Evolutionary conservation across 2,888 invertebrate genomes (phyloP), one percentile per base, ranked within the genome.

Genomic region (Epistrophe grossulariae): DNA sequence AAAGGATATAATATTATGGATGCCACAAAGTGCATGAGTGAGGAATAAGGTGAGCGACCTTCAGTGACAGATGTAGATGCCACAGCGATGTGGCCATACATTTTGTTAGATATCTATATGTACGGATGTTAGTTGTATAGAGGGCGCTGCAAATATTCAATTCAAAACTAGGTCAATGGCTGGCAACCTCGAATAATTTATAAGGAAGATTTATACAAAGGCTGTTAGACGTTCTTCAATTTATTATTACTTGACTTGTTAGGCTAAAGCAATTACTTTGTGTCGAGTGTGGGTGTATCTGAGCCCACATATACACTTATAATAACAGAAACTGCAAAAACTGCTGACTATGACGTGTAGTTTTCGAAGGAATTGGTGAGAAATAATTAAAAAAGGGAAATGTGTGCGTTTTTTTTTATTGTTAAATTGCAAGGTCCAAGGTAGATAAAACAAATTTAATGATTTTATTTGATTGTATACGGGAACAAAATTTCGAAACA

Each of bases 91-190:
- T 52, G 72, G 50, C 11, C 43, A 73, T 62, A 70, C 11, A 57
- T 71, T 24, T 60, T 1, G 8, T 1, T 45, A 45, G n/a, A n/a
- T n/a, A n/a, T n/a, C n/a, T 17, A 9, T 0, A 24, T 24, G 15
- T 50, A 64, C 70, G 31, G 59, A 72, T 79, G 78, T 66, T 31
- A 4, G 9, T 64, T 64, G 48, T 19, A n/a, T n/a, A 72, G 70
- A 85, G 55, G 82, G 81, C 57, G 74, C 83, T 79, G 79, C 79
- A 66, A 72, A 62, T 79, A 62, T 78, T 87, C 87, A 76, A 76
- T 68, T 79, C 17, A 24, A 78, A 87, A 79, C 83, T 87, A 45
- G 87, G 87, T 87, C 87, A 87, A 87, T 87, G 87, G 83, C 83
- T 87, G 68, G 35, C 72, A 74, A 50, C 68, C 74, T 74, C 57